Conservation (phyloP, 1,140 invertebrate species). For the Melanaphis sacchari region DNA sequence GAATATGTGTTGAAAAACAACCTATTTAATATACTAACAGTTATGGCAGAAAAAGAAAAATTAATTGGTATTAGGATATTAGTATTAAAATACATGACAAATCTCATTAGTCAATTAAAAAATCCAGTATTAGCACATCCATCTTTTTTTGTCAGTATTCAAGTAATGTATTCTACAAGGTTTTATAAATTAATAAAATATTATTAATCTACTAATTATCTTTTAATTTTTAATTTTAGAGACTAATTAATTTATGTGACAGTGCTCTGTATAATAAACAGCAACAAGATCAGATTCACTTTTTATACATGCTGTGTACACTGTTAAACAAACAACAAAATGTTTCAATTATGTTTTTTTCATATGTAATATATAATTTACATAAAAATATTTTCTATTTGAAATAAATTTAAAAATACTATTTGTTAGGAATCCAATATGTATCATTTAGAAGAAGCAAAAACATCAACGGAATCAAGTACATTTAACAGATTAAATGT, state of each 20-base stretch:
- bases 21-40: slow-evolving; percentile 28
- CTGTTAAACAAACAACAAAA: slow-evolving; percentile 35
- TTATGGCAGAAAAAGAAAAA: slow-evolving; percentile 53
- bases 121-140: slow-evolving; percentile 35
- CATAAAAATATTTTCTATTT: background rate
- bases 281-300: slow-evolving; percentile 30
- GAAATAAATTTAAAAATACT: background rate
- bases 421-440: slow-evolving; percentile 34
- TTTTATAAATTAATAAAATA: too few species aligned
- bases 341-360: slow-evolving; percentile 45
- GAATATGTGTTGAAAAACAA: slow-evolving; percentile 40
- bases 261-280: background rate
- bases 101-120: slow-evolving; percentile 36
- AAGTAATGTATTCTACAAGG: background rate
- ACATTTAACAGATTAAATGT: slow-evolving; percentile 25
- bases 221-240: slow-evolving; percentile 31
- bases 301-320: slow-evolving; percentile 30
- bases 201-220: slow-evolving; percentile 1
- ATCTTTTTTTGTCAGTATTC: slow-evolving; percentile 5
- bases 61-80: slow-evolving; percentile 32
- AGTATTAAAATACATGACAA: slow-evolving; percentile 39
- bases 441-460: background rate
- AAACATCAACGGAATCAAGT: background rate
- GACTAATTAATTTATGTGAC: slow-evolving; percentile 41
- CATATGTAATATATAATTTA: slow-evolving; percentile 19